Conservation (phyloP, 2,888 invertebrate species). For the Hirtodrosophila histrioides region DNA sequence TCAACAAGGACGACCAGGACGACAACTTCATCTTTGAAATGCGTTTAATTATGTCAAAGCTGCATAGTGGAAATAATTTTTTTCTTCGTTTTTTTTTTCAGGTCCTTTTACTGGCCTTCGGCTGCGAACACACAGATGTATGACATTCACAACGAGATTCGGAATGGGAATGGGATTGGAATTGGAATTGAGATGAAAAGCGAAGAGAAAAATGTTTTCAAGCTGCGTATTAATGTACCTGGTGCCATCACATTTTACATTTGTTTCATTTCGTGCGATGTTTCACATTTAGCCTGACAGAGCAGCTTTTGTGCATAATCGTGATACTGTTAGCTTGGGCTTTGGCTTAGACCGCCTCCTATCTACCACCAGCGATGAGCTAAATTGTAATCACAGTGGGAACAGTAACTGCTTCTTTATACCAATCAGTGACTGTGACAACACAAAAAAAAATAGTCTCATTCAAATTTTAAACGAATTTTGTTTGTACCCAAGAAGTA, state of each 20-base stretch:
- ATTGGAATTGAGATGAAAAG: constrained; percentile 12
- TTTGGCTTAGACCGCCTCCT: constrained; percentile 10
- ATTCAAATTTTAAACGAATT: too few relatives aligned
- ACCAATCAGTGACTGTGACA: too few relatives aligned
- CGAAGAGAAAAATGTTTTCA: constrained; percentile 1
- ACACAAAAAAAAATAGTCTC: too few relatives aligned
- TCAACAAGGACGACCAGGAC: constrained; percentile 2
- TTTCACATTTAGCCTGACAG: constrained; percentile 65
- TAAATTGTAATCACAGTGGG: too few relatives aligned
- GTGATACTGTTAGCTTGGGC: constrained; percentile 64
- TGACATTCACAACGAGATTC: constrained; percentile 34
- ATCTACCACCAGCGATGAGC: too few relatives aligned
- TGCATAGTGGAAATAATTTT: constrained; percentile 32
- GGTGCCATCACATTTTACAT: constrained; percentile 46
- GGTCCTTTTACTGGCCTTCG: constrained; percentile 23
- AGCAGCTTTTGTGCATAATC: constrained; percentile 69
- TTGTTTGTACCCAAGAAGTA: too few relatives aligned
- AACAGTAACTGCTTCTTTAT: too few relatives aligned
- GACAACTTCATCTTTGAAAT: constrained; percentile 68
- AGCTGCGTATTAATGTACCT: constrained; percentile 17
- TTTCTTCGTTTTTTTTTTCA: constrained; percentile 10
- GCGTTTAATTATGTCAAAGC: constrained; percentile 79
- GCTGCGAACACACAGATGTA: constrained; percentile 21
- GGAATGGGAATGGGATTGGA: constrained; percentile 15
- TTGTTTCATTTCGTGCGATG: constrained; percentile 66